Conservation (phyloP, 2,888 invertebrate genomes). For the Hydriomena furcata region DNA sequence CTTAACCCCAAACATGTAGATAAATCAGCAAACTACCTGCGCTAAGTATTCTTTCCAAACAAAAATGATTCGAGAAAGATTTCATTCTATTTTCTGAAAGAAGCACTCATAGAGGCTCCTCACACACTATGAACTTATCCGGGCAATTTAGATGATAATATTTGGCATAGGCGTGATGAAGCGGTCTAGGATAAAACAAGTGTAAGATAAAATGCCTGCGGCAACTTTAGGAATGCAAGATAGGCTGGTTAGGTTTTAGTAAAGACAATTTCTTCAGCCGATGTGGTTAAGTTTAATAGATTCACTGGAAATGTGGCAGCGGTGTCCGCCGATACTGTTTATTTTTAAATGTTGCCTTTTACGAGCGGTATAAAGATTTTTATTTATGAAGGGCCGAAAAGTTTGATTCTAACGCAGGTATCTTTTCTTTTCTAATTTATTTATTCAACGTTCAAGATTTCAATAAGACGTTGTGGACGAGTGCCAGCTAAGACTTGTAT, state of each 20-base stretch:
- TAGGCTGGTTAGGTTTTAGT: conserved; percentile 21
- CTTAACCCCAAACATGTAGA: conserved; percentile 20
- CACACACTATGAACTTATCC: conserved; percentile 26
- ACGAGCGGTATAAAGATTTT: conserved; percentile 38
- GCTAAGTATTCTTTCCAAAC: conserved; percentile 17
- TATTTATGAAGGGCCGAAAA: background rate
- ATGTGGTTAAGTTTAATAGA: conserved; percentile 34
- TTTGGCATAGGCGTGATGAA: conserved; percentile 35
- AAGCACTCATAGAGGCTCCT: conserved; percentile 27
- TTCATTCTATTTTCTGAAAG: conserved; percentile 21
- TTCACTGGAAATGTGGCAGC: conserved; percentile 30
- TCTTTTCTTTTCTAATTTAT: too few species aligned
- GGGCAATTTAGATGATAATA: conserved; percentile 47
- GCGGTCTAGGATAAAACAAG: conserved; percentile 37
- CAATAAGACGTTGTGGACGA: too few species aligned
- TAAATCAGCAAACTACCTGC: conserved; percentile 23
- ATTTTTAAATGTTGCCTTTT: conserved; percentile 27
- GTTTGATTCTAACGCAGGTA: background rate
- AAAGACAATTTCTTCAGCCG: conserved; percentile 21
- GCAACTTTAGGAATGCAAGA: conserved; percentile 29
- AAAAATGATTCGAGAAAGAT: conserved; percentile 14
- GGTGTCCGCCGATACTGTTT: conserved; percentile 23
- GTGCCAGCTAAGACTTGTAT: too few species aligned
- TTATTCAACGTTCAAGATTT: too few species aligned
- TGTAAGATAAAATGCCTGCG: conserved; percentile 29